Conservation (phyloP, 1,140 invertebrate species). For the Hydropsyche tenuis region DNA sequence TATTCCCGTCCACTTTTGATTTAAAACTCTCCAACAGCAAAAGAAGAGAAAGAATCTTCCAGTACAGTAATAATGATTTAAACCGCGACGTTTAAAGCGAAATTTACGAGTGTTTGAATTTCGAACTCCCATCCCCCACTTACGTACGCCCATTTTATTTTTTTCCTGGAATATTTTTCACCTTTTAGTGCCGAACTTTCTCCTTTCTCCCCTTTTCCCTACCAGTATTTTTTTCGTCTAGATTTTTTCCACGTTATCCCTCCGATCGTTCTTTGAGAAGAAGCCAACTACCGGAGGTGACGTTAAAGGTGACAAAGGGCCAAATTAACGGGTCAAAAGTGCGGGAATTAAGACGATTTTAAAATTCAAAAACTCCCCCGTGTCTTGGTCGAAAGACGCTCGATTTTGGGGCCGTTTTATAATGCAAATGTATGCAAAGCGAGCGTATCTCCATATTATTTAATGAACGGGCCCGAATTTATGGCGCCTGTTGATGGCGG, state of each 20-base stretch:
- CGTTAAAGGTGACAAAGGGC: conserved; percentile 25
- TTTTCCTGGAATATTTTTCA: too few species aligned
- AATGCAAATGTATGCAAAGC: conserved; percentile 49
- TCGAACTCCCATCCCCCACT: neutral
- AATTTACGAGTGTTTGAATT: conserved; percentile 2
- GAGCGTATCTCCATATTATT: conserved; percentile 45
- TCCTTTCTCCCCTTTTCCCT: too few species aligned
- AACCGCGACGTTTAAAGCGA: neutral
- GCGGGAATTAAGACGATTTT: conserved; percentile 24
- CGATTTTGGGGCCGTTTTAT: neutral
- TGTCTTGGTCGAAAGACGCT: too few species aligned
- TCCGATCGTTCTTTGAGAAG: neutral
- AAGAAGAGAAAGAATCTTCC: too few species aligned
- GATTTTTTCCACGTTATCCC: too few species aligned
- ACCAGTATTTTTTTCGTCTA: too few species aligned
- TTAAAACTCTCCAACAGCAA: too few species aligned
- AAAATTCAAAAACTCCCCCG: conserved; percentile 10
- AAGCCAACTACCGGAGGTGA: neutral
- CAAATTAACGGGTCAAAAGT: conserved; percentile 2
- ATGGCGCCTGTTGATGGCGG: conserved; percentile 42
- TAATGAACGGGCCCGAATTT: conserved; percentile 46
- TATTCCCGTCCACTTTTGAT: too few species aligned
- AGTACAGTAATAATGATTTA: too few species aligned
- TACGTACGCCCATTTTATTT: too few species aligned
- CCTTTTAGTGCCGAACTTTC: too few species aligned